These are phyloP conservation scores for Garra rufa DNA, from an alignment of 2,113 vertebrate species.

Conservation along the genomic window DNA sequence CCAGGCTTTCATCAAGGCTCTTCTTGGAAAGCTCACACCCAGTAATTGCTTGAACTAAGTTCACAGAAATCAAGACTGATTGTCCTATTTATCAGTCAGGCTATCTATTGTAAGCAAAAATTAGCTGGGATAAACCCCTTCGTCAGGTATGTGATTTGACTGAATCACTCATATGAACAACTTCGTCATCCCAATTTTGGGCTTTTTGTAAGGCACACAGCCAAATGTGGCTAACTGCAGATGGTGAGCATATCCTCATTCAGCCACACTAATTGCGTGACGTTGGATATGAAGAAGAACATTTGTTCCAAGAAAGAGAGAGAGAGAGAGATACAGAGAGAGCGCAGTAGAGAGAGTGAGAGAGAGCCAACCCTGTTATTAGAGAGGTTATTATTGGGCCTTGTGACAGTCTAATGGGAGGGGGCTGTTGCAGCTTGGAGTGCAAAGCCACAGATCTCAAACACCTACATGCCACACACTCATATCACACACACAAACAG, in stretches of 20 bases:
- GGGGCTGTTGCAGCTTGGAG: constrained; percentile 45
- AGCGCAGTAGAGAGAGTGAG: constrained; percentile 36
- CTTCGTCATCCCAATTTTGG: background rate
- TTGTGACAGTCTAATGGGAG: constrained; percentile 58
- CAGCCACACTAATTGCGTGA: constrained; percentile 55
- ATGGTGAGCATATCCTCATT: constrained; percentile 53
- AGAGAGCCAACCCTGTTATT: constrained; percentile 53
- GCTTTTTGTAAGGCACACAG: constrained; percentile 35
- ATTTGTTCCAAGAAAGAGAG: constrained; percentile 32
- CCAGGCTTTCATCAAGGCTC: background rate
- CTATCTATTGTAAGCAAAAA: constrained; percentile 10
- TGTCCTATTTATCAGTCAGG: constrained; percentile 7
- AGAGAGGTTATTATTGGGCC: constrained; percentile 59
- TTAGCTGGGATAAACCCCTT: constrained; percentile 21
- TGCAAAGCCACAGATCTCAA: constrained; percentile 50
- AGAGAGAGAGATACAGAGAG: constrained; percentile 30
- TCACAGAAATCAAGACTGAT: constrained; percentile 49
- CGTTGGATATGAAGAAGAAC: constrained; percentile 48
- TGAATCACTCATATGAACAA: background rate
- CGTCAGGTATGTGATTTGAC: background rate
- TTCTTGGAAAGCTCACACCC: background rate
- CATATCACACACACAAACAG: constrained; percentile 37
- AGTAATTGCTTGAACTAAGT: constrained; percentile 5
- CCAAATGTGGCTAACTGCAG: constrained; percentile 57
- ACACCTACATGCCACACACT: constrained; percentile 30